Percentiles rank a stretch among this genome's conserved stretches.
These are phyloP conservation scores for Coenonympha glycerion DNA, from an alignment of 2,888 invertebrate genomes.

Conservation along the genomic window DNA sequence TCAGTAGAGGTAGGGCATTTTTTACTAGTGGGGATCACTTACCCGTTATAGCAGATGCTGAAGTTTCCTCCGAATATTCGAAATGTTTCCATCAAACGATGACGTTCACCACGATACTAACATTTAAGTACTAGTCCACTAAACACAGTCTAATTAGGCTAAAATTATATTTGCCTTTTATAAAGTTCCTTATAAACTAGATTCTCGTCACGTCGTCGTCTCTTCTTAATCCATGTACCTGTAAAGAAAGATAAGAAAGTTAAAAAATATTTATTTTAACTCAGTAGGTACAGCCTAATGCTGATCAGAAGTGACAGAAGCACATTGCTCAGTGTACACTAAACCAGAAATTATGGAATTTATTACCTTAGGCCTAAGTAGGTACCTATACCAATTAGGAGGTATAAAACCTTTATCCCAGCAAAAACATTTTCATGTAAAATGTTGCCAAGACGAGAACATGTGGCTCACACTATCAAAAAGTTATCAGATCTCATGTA, in stretches of 20 bases:
- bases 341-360: too few relatives aligned
- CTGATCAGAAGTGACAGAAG: too few relatives aligned
- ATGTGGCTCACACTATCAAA: too few relatives aligned
- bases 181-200: conserved; percentile 54
- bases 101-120: conserved; percentile 19
- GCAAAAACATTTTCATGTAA: too few relatives aligned
- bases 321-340: too few relatives aligned
- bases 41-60: not conserved
- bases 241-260: conserved; percentile 38
- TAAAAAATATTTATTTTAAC: not conserved
- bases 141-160: conserved; percentile 43
- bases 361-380: too few relatives aligned
- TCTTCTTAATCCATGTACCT: conserved; percentile 40
- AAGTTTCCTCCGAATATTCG: not conserved
- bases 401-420: too few relatives aligned
- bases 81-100: conserved; percentile 5
- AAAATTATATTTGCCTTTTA: conserved; percentile 50
- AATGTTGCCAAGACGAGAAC: too few relatives aligned
- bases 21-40: not conserved
- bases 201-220: conserved; percentile 54
- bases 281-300: too few relatives aligned
- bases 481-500: too few relatives aligned
- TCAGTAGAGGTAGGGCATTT: too few relatives aligned
- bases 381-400: too few relatives aligned
- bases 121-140: conserved; percentile 38